Base-by-base conservation (phyloP, 2,797 vertebrate genomes). In the Diglossa cyanea region DNA sequence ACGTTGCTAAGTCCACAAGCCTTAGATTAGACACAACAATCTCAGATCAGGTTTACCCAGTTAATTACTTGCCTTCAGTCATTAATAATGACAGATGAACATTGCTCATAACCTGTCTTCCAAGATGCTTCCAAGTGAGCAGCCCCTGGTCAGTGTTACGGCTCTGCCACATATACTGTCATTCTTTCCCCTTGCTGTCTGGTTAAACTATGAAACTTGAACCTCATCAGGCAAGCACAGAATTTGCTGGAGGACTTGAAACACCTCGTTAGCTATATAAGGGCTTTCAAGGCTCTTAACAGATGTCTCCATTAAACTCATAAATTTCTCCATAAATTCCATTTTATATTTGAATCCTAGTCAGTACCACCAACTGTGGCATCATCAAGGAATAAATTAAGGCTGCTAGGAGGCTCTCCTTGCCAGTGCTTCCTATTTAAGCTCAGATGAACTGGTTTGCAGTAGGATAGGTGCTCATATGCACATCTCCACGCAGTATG, bases 111-210 rank as follows among this genome's bases (percentile, higher is more conserved):
- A 96, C 62, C 35, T 84, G 66, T 96, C 95, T 97, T 96, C 97
- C 96, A 89, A 95, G 96, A 81, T 75, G 40, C 93, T 97, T 97
- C 89, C 80, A 92, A 95, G 92, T 16, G 94, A 96, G 89, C 87
- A 82, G 93, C 82, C 42, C 37, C 12, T 73, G 31, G 94, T 84
- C 91, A 83, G 37, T 57, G 37, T 94, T 90, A 90, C 0, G 16
- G 77, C 71, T 89, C 94, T 79, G 31, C 95, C 94, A 92, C 91
- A 83, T 82, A 72, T 28, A 86, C 82, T 93, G 88, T 96, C 95
- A 94, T 91, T 94, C 96, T 96, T 98, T 97, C 96, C 97, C 90
- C 93, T 96, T 90, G 48, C 95, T 96, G 85, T 94, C 95, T 98
- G 97, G 93, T 97, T 96, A 40, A 82, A 48, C 91, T 79, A 28